A percentile compares a stretch with the other conserved stretches of the same genome.
Conservation (phyloP, 1,140 invertebrate species). For the Dreissena polymorpha region DNA sequence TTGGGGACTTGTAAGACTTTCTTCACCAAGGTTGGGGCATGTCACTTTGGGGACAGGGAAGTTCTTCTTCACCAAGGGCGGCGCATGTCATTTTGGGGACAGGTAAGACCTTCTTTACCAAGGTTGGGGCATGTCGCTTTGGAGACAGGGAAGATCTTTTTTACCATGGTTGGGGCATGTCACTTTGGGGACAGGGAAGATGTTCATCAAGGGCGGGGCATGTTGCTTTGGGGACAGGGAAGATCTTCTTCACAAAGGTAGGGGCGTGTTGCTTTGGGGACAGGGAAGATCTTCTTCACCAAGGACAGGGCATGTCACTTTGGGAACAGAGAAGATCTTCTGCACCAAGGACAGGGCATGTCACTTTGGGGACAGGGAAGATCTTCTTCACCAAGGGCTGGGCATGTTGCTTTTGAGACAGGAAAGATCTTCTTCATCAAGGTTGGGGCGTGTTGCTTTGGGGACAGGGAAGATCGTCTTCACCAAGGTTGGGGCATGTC, state of each 20-base stretch:
- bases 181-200: slow-evolving; percentile 76
- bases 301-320: slow-evolving; percentile 91
- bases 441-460: too few relatives aligned
- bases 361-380: slow-evolving; percentile 76
- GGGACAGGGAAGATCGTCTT: too few relatives aligned
- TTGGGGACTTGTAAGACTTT: too few relatives aligned
- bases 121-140: slow-evolving; percentile 90
- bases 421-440: too few relatives aligned
- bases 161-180: slow-evolving; percentile 92
- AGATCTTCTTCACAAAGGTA: slow-evolving; percentile 90
- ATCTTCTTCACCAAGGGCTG: too few relatives aligned
- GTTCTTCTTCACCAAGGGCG: too few relatives aligned
- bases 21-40: too few relatives aligned
- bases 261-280: slow-evolving; percentile 85
- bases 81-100: too few relatives aligned
- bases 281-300: too few relatives aligned
- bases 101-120: slow-evolving; percentile 92
- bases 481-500: too few relatives aligned
- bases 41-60: too few relatives aligned
- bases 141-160: slow-evolving; percentile 84
- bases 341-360: slow-evolving; percentile 93
- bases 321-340: slow-evolving; percentile 82
- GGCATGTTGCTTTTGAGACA: too few relatives aligned
- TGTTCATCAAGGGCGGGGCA: slow-evolving; percentile 91
- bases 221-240: slow-evolving; percentile 82